Conservation (phyloP, 2,888 invertebrate genomes). For the Epistrophe eligans region DNA sequence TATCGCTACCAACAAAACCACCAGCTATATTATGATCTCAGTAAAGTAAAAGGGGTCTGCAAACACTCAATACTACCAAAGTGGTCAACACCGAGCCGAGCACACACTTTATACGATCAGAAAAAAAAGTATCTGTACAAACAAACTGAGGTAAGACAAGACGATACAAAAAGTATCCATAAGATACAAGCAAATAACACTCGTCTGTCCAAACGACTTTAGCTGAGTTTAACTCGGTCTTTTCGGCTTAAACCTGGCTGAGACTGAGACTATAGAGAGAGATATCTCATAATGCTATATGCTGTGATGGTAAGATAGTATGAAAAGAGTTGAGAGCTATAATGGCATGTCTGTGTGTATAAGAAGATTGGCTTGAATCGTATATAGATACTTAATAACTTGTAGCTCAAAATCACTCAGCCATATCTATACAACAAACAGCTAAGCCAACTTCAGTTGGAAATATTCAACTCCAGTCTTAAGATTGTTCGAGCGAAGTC, state of each 20-base stretch:
- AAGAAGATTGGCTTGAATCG: conserved; percentile 44
- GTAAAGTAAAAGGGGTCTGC: conserved; percentile 70
- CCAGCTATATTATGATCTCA: conserved; percentile 68
- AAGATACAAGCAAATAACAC: conserved; percentile 53
- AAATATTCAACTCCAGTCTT: conserved; percentile 72
- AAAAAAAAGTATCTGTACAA: conserved; percentile 50
- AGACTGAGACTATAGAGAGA: conserved; percentile 29
- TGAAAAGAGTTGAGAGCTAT: conserved; percentile 16
- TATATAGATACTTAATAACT: conserved; percentile 16
- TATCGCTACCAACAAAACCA: conserved; percentile 30
- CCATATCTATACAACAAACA: conserved; percentile 36
- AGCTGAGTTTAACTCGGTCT: conserved; percentile 50
- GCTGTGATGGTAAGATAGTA: not conserved
- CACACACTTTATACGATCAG: not conserved
- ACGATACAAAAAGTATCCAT: conserved; percentile 35
- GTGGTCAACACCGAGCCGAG: conserved; percentile 57
- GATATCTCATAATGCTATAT: not conserved
- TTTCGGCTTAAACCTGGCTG: conserved; percentile 54
- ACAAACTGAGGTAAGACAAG: conserved; percentile 47
- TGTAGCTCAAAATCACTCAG: conserved; percentile 63
- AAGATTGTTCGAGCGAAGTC: conserved; percentile 76
- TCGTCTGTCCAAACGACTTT: conserved; percentile 47
- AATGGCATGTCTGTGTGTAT: conserved; percentile 27
- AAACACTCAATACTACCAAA: conserved; percentile 56
- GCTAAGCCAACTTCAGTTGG: conserved; percentile 64